Evolutionary conservation across 2,113 vertebrate species (phyloP).

Genomic region (Pangasianodon gigas): DNA sequence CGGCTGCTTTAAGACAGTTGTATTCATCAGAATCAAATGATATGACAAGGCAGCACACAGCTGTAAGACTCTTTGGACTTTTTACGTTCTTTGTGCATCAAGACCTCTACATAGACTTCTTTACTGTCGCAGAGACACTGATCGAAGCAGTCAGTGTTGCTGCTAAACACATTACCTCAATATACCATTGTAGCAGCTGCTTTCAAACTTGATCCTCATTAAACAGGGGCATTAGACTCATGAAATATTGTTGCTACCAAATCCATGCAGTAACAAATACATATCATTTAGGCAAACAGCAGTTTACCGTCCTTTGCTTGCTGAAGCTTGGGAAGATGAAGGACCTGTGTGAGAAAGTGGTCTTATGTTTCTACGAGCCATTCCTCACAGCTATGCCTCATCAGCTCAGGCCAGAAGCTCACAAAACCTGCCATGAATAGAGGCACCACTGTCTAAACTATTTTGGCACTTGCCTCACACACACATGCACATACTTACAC

Average conservation of each 20-base stretch:
- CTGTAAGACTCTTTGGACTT: constrained; percentile 20
- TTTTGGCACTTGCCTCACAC: constrained; percentile 45
- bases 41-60: background rate
- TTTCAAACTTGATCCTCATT: constrained; percentile 71
- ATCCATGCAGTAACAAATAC: constrained; percentile 55
- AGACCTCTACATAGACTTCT: constrained; percentile 52
- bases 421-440: constrained; percentile 63
- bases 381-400: constrained; percentile 63
- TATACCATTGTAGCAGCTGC: constrained; percentile 69
- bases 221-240: constrained; percentile 56
- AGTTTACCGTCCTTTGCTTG: constrained; percentile 55
- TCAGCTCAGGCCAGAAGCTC: constrained; percentile 70
- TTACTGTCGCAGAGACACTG: constrained; percentile 54
- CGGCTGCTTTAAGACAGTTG: constrained; percentile 15
- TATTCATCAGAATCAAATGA: background rate
- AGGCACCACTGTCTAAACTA: constrained; percentile 68
- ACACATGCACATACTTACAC: background rate
- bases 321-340: constrained; percentile 61
- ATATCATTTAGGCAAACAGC: constrained; percentile 65
- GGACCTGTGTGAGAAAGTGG: constrained; percentile 62
- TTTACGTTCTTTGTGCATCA: constrained; percentile 58
- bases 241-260: constrained; percentile 63
- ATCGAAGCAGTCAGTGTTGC: constrained; percentile 52
- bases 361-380: constrained; percentile 61
- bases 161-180: constrained; percentile 59